Evolutionary conservation across 2,797 vertebrate genomes (phyloP).

Genomic region (Aythya fuligula): DNA sequence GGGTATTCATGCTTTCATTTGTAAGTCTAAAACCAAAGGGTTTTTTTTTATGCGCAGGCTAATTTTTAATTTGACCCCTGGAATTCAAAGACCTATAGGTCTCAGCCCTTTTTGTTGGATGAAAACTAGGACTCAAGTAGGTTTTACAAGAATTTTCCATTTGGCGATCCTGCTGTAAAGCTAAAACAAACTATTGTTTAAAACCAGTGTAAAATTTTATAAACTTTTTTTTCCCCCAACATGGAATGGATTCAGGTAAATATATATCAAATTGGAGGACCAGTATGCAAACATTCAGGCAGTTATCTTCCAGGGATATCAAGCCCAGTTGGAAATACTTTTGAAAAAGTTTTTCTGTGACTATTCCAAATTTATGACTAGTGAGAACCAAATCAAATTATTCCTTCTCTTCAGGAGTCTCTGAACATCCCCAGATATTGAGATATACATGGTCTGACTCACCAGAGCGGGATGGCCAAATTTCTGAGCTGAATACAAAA

Average conservation of each 20-base stretch:
- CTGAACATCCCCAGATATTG: neutral
- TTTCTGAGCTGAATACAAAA: slow-evolving; percentile 18
- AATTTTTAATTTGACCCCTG: neutral
- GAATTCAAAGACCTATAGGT: neutral
- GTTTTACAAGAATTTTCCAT: neutral
- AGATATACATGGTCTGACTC: neutral
- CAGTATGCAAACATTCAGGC: neutral
- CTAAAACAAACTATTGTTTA: neutral
- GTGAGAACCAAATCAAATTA: slow-evolving; percentile 21
- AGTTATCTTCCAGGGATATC: neutral
- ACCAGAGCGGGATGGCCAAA: neutral
- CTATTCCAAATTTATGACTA: slow-evolving; percentile 13
- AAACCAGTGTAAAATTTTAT: neutral
- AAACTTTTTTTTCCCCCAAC: neutral
- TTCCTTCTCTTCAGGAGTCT: neutral
- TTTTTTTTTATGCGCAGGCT: neutral
- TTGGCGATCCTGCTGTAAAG: neutral
- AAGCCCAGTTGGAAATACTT: neutral
- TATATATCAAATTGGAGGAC: neutral
- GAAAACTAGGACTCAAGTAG: neutral
- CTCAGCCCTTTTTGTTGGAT: neutral
- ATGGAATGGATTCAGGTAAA: neutral
- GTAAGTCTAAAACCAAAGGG: neutral
- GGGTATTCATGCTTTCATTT: neutral
- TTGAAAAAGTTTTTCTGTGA: neutral